Base-by-base conservation (phyloP, 2,113 vertebrate species). In the Chamaetylas fuelleborni region DNA sequence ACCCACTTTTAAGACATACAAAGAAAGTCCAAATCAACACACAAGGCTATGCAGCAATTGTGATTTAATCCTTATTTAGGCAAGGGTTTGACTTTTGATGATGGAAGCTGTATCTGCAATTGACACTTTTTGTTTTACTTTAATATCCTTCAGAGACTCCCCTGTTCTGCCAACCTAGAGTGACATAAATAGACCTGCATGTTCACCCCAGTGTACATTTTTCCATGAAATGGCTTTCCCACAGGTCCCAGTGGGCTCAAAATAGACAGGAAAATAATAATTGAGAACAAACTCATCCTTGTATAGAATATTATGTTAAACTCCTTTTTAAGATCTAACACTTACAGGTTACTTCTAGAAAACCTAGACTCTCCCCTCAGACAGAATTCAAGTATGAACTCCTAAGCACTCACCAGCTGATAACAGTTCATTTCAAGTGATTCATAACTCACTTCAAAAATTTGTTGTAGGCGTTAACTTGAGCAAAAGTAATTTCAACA, bases 401-500 rank as follows among this genome's bases (percentile, higher is more conserved):
- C 50, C 29, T 64, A 82, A 50, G 24, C 19, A 48, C 6, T n/a
- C 10, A 9, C 4, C 34, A 70, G 1, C 0, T 69, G 40, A 36
- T 40, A 92, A 53, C 33, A 82, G 65, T 25, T 87, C 47, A 57
- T 43, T 86, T 71, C 19, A 86, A 91, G 29, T 24, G 23, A 87
- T 50, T 81, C 16, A 54, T 70, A 89, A 70, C 42, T 92, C 67
- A 62, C 47, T 92, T 81, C 18, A 54, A 60, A 72, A 40, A 42
- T 24, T 31, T 77, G 33, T 51, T 56, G 7, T 45, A 48, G n/a
- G 31, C 0, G 5, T 34, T 85, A 81, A 71, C 90, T 78, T 92
- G 45, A 70, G 38, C 10, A 79, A 34, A 90, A 31, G 18, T 84
- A 42, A 96, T 87, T 80, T 77, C 77, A 93, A 88, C 12, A 65